Percentiles rank a stretch among this genome's conserved stretches.
These are phyloP conservation scores for Anabas testudineus DNA, from an alignment of 2,797 vertebrate species.

Conservation along the genomic window DNA sequence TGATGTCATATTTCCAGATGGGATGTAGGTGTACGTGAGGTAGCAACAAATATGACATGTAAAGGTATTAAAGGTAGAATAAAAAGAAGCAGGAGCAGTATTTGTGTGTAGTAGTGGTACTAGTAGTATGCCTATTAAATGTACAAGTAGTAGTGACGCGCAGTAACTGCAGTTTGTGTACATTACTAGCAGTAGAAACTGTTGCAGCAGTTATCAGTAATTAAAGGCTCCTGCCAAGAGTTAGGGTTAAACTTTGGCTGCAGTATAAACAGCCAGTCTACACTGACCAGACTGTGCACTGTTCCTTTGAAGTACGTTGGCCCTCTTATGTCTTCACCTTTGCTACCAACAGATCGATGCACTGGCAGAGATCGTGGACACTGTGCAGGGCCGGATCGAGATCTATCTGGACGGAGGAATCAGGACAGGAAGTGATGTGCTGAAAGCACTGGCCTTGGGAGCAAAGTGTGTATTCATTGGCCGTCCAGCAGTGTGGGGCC, in stretches of 20 bases:
- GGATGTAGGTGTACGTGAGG: neutral
- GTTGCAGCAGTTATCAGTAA: neutral
- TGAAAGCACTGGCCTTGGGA: slow-evolving; percentile 94
- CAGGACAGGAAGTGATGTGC: slow-evolving; percentile 91
- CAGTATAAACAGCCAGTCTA: no score
- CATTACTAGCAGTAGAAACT: neutral
- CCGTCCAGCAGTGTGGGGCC: slow-evolving; percentile 94
- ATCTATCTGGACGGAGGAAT: slow-evolving; percentile 95
- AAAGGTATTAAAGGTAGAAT: neutral
- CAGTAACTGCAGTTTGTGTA: no score
- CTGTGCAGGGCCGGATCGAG: slow-evolving; percentile 90
- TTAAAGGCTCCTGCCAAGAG: no score
- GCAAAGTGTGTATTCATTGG: slow-evolving; percentile 96
- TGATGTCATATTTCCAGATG: neutral
- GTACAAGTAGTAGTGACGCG: no score
- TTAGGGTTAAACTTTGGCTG: no score
- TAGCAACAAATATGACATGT: no score
- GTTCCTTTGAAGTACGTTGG: neutral
- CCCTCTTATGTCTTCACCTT: neutral
- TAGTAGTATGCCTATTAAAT: no score
- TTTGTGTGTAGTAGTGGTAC: no score
- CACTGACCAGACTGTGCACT: no score
- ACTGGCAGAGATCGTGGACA: slow-evolving; percentile 91
- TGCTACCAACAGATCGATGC: slow-evolving; percentile 89
- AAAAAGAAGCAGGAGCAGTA: neutral